Percentiles rank a stretch among this genome's conserved stretches.
These are phyloP conservation scores for Mormyrus proboscirostris DNA, from an alignment of 2,797 vertebrate species.

Conservation along the genomic window DNA sequence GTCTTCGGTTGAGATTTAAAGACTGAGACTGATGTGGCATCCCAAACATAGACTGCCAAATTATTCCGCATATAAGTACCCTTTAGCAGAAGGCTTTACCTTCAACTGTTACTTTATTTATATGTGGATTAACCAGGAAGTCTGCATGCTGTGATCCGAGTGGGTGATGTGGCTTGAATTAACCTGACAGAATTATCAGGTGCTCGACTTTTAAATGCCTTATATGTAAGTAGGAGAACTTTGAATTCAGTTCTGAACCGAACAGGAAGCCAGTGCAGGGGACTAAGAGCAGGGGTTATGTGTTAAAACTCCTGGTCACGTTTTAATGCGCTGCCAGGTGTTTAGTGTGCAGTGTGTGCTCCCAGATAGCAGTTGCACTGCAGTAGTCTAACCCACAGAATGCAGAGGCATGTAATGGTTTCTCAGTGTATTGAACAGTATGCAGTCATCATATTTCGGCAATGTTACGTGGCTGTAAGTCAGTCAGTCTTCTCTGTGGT, in stretches of 20 bases:
- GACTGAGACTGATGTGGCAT: neutral
- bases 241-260: neutral
- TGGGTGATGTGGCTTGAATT: neutral
- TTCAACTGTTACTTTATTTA: neutral
- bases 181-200: neutral
- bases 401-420: neutral
- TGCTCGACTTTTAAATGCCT: neutral
- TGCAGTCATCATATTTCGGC: neutral
- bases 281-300: neutral
- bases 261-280: neutral
- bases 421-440: neutral
- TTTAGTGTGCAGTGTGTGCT: neutral
- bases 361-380: neutral
- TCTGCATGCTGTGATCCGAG: neutral
- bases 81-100: neutral
- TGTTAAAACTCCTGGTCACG: neutral
- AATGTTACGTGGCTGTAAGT: neutral
- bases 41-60: neutral
- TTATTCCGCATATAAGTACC: neutral
- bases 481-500: neutral
- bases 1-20: neutral
- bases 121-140: neutral
- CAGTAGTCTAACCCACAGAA: neutral
- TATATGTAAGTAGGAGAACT: neutral
- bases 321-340: neutral